Percentiles rank a stretch among this genome's conserved stretches.
Conservation (phyloP, 2,888 invertebrate species). For the Rhagophthalmus giganteus region DNA sequence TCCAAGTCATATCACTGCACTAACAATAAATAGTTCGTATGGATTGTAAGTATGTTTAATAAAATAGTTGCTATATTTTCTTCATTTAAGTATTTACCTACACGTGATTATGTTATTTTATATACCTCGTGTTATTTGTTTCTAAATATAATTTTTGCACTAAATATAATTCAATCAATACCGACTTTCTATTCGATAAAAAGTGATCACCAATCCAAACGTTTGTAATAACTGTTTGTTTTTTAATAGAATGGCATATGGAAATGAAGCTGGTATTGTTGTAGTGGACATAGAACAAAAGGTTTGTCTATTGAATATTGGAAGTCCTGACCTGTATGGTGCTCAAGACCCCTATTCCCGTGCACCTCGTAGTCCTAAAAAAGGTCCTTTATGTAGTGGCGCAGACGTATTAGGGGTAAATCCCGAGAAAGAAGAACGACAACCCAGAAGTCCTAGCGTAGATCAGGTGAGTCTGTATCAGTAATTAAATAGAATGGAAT, state of each 20-base stretch:
- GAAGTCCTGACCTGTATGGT: slow-evolving; percentile 89
- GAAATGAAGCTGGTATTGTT: slow-evolving; percentile 94
- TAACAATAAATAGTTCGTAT: slow-evolving; percentile 94
- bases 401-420: slow-evolving; percentile 51
- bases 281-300: slow-evolving; percentile 94
- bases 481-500: neutral
- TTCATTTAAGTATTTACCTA: too few relatives aligned
- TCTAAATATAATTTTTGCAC: too few relatives aligned
- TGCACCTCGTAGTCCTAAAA: slow-evolving; percentile 76
- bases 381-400: slow-evolving; percentile 54
- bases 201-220: too few relatives aligned
- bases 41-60: slow-evolving; percentile 89
- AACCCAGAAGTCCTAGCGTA: slow-evolving; percentile 81
- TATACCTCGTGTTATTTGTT: too few relatives aligned
- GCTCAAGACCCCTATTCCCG: slow-evolving; percentile 84
- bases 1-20: slow-evolving; percentile 83
- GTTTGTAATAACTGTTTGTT: too few relatives aligned
- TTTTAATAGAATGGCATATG: too few relatives aligned
- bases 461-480: slow-evolving; percentile 74
- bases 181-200: too few relatives aligned
- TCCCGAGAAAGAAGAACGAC: slow-evolving; percentile 52
- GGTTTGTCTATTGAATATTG: slow-evolving; percentile 83
- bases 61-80: too few relatives aligned
- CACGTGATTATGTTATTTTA: too few relatives aligned
- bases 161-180: too few relatives aligned